Base-by-base conservation (phyloP, 2,797 vertebrate species). In the Falco peregrinus region DNA sequence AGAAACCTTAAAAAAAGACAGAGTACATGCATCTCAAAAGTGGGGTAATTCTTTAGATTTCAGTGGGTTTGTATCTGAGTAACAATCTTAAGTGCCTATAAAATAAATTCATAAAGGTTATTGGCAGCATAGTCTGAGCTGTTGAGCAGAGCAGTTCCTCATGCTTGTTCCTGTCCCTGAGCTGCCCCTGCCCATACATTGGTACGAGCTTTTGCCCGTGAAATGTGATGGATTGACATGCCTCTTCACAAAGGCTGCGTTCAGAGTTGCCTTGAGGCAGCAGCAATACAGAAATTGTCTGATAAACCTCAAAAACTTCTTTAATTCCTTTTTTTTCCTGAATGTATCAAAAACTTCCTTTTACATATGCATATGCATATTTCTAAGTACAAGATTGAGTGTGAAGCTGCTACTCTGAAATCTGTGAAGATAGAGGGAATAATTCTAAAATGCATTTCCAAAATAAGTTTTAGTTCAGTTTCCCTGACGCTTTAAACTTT, bases 191-290 rank as follows among this genome's bases (percentile, higher is more conserved):
- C 39, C 43, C 29, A 51, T 28, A 18, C 17, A n/a, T 33, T 0
- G 0, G n/a, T 47, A 35, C 18, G 3, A 33, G n/a, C 26, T 48
- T 78, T 61, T 74, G n/a, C 20, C 3, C 0, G 0, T 45, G 65
- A 39, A 13, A 3, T 47, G 24, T 47, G 54, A 15, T 1, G 1
- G 19, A 39, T 11, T 5, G 39, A 8, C 13, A 1, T 14, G 31
- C 20, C 50, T 15, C 48, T 53, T 45, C 25, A 12, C 8, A 24
- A 59, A 64, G 61, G 57, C 59, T 39, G 5, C 0, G 0, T 22
- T 63, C 54, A 16, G 54, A 50, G 0, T 21, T 61, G 18, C 70
- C 74, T 76, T 15, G n/a, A 61, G n/a, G 43, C 50, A 8, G 74
- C 6, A 48, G 53, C 56, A n/a, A 31, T 16, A 54, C 28, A 54